phyloP scores from a whole-genome alignment of 2,797 vertebrate genomes.

The Danio tinwini region DNA sequence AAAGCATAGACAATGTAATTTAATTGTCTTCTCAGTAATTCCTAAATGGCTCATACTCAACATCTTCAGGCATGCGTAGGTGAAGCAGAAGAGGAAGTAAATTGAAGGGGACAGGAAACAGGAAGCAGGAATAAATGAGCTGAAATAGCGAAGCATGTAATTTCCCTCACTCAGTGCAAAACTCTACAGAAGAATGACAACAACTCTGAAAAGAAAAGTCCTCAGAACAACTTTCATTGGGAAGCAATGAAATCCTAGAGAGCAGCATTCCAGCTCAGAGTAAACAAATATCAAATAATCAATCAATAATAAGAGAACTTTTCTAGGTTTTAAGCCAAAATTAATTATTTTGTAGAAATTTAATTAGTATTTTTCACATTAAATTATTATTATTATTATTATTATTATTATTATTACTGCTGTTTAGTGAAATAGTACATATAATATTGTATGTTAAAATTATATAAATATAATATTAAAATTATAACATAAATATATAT shows the following conservation, averaged over 20 bases:
- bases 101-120: conserved; percentile 75
- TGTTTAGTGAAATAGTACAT: too few relatives aligned
- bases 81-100: conserved; percentile 70
- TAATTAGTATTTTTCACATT: too few relatives aligned
- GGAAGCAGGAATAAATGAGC: conserved; percentile 77
- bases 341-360: too few relatives aligned
- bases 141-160: conserved; percentile 69
- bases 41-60: conserved; percentile 24
- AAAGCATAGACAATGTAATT: conserved; percentile 3
- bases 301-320: background rate
- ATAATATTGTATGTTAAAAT: too few relatives aligned
- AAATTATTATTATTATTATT: too few relatives aligned
- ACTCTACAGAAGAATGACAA: conserved; percentile 57
- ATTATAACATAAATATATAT: too few relatives aligned
- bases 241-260: conserved; percentile 11
- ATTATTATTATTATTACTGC: too few relatives aligned
- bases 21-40: background rate
- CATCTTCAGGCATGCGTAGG: conserved; percentile 41
- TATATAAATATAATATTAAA: too few relatives aligned
- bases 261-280: background rate
- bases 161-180: conserved; percentile 66
- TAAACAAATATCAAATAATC: background rate
- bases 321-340: too few relatives aligned
- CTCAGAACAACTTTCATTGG: background rate
- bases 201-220: conserved; percentile 50